Percentiles rank a stretch among this genome's conserved stretches.
phyloP scores from a whole-genome alignment of 2,888 invertebrate species.

The Mechanitis messenoides region DNA sequence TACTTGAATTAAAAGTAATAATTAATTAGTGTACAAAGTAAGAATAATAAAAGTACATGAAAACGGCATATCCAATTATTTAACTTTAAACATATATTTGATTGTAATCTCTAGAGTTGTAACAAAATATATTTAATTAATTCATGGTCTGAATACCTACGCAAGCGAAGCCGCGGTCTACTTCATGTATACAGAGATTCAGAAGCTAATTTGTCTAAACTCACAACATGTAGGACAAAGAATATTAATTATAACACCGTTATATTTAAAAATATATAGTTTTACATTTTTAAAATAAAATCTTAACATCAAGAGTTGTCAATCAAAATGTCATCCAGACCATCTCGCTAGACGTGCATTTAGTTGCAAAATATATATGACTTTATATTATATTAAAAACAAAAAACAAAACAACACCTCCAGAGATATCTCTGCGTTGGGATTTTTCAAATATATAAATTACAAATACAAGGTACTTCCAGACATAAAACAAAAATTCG shows the following conservation, averaged over 20 bases:
- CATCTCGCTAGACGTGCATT: neutral
- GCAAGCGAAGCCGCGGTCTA: neutral
- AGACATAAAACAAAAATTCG: too few species aligned
- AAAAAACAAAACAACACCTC: too few species aligned
- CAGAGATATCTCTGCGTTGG: too few species aligned
- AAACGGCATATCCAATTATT: too few species aligned
- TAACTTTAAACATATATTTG: too few species aligned
- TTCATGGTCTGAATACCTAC: neutral
- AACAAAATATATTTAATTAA: neutral
- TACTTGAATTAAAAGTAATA: too few species aligned
- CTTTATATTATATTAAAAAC: neutral
- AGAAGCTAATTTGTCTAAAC: neutral
- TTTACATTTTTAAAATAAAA: slow-evolving; percentile 5
- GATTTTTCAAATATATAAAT: too few species aligned
- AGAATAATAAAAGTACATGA: too few species aligned
- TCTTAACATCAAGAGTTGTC: slow-evolving; percentile 41
- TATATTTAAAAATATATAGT: neutral
- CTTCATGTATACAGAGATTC: neutral
- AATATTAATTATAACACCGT: slow-evolving; percentile 1
- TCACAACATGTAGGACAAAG: neutral
- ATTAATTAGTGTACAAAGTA: too few species aligned
- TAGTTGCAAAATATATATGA: neutral
- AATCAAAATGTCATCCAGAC: slow-evolving; percentile 54
- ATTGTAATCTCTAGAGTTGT: neutral
- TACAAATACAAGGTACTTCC: too few species aligned